A percentile compares a stretch with the other conserved stretches of the same genome.
phyloP scores from a whole-genome alignment of 2,113 vertebrate species.

The Hypocryptadius cinnamomeus region DNA sequence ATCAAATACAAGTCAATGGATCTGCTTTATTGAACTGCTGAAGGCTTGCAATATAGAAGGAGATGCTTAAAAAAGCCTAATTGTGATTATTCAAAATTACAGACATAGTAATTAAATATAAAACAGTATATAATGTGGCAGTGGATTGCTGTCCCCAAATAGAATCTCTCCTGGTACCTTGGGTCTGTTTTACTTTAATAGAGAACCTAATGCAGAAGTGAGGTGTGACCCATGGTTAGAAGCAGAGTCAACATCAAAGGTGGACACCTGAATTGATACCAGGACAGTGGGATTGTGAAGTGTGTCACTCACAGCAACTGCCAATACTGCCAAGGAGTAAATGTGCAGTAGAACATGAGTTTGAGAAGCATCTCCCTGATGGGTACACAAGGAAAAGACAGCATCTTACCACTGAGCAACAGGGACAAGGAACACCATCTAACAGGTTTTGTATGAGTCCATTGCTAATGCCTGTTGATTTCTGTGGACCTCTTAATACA shows the following conservation, averaged over 20 bases:
- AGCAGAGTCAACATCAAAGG: background rate
- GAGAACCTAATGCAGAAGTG: background rate
- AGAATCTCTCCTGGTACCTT: background rate
- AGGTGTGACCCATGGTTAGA: background rate
- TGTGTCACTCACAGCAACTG: background rate
- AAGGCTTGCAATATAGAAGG: background rate
- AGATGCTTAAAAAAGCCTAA: background rate
- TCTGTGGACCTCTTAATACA: background rate
- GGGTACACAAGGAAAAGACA: background rate
- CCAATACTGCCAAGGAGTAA: background rate
- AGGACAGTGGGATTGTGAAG: background rate
- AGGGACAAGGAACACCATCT: background rate
- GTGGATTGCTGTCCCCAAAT: background rate
- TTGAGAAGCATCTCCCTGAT: background rate
- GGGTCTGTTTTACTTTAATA: background rate
- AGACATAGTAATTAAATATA: background rate
- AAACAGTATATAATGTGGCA: background rate
- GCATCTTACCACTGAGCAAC: background rate
- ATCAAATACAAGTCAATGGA: constrained; percentile 16
- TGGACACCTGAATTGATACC: background rate
- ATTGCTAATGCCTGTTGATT: background rate
- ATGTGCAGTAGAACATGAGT: background rate
- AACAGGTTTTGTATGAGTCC: background rate
- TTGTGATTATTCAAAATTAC: background rate
- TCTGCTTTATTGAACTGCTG: constrained; percentile 6